Conservation (phyloP, 2,797 vertebrate species). For the Dendrocincla fuliginosa region DNA sequence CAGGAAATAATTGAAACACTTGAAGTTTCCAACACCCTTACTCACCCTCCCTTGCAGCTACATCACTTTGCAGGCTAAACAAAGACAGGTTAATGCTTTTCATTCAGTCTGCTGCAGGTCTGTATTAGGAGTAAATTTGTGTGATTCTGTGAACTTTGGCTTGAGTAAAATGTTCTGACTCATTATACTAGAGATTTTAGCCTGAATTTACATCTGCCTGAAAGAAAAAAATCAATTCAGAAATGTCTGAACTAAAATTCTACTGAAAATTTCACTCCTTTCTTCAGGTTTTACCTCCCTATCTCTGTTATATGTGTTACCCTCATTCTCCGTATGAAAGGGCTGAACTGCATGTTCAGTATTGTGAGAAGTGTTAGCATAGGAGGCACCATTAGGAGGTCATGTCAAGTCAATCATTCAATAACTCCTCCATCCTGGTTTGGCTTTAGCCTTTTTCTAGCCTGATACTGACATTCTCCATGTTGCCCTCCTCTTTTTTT, state of each 20-base stretch:
- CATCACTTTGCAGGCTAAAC: not conserved
- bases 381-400: not conserved
- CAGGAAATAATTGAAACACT: not conserved
- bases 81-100: not conserved
- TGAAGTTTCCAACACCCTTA: not conserved
- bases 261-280: not conserved
- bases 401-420: not conserved
- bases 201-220: not conserved
- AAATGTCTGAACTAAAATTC: not conserved
- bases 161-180: not conserved
- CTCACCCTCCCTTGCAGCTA: not conserved
- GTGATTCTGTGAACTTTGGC: not conserved
- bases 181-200: not conserved
- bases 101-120: not conserved
- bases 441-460: not conserved
- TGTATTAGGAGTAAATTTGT: not conserved
- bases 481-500: not conserved
- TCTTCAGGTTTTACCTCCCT: not conserved
- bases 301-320: not conserved
- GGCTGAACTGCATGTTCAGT: not conserved
- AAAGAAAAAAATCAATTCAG: not conserved
- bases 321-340: not conserved
- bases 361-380: not conserved
- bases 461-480: not conserved
- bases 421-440: not conserved